Evolutionary conservation across 2,113 vertebrate species (phyloP).

Genomic region (Pitta sordida): DNA sequence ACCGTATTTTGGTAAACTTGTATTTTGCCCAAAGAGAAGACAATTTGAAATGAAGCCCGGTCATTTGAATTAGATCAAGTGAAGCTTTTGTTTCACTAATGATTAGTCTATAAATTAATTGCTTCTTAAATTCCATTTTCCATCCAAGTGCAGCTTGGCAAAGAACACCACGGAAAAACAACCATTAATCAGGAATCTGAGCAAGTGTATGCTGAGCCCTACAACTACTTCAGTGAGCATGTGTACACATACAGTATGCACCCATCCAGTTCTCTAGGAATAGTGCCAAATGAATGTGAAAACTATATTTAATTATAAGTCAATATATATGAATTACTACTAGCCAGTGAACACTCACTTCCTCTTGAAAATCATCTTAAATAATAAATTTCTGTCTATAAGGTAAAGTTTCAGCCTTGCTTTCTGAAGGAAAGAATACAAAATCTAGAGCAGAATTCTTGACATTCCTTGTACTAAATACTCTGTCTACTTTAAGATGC

Average conservation of each 20-base stretch:
- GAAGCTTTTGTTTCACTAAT: slow-evolving; percentile 7
- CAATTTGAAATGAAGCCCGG: neutral
- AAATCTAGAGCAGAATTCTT: neutral
- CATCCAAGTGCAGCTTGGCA: slow-evolving; percentile 1
- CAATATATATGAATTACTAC: neutral
- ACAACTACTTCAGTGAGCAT: neutral
- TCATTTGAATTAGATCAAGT: too few relatives aligned
- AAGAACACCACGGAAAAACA: neutral
- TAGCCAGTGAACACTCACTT: neutral
- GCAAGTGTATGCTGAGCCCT: neutral
- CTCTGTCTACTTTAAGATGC: neutral
- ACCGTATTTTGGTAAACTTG: neutral
- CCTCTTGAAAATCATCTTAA: neutral
- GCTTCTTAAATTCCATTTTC: neutral
- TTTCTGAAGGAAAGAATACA: neutral
- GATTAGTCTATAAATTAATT: neutral
- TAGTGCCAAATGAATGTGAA: neutral
- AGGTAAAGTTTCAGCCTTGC: neutral
- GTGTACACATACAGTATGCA: neutral
- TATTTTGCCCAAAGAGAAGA: neutral
- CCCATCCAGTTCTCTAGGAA: neutral
- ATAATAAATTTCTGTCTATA: neutral
- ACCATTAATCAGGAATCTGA: slow-evolving; percentile 1
- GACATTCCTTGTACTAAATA: neutral
- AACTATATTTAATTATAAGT: neutral